Evolutionary conservation across 1,140 invertebrate genomes (phyloP).

Genomic region (Brachystomella parvula): DNA sequence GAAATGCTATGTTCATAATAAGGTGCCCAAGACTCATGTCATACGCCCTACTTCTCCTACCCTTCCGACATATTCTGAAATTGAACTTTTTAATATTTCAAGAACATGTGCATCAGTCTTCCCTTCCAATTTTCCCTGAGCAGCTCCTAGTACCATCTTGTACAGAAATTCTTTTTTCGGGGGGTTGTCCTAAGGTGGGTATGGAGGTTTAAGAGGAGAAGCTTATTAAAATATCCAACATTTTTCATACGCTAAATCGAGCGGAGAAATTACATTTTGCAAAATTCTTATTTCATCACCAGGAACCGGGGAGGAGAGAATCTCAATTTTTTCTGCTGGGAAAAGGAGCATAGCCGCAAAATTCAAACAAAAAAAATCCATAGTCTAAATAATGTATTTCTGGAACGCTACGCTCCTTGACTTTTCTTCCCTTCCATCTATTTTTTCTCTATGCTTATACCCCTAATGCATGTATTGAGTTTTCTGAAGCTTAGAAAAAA

Average conservation of each 20-base stretch:
- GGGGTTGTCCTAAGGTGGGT: background rate
- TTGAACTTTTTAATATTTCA: constrained; percentile 23
- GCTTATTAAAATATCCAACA: background rate
- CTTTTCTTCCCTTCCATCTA: too few relatives aligned
- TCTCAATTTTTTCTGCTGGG: too few relatives aligned
- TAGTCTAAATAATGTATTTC: too few relatives aligned
- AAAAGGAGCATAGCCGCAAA: too few relatives aligned
- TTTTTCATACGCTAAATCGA: background rate
- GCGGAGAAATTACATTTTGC: background rate
- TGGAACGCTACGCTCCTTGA: too few relatives aligned
- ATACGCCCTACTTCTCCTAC: constrained; percentile 9
- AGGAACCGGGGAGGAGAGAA: background rate
- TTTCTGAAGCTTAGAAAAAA: background rate
- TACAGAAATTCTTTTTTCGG: background rate
- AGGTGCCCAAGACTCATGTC: background rate
- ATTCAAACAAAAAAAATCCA: too few relatives aligned
- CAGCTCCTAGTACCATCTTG: background rate
- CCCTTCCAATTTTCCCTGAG: background rate
- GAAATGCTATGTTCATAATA: background rate
- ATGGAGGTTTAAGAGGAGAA: background rate
- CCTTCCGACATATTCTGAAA: constrained; percentile 7
- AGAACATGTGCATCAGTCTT: constrained; percentile 18
- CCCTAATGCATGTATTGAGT: background rate
- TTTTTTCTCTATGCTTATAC: too few relatives aligned
- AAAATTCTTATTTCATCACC: background rate